Percentiles rank a stretch among this genome's conserved stretches.
Evolutionary conservation across 1,140 invertebrate genomes (phyloP).

Genomic region (Ips nitidus): DNA sequence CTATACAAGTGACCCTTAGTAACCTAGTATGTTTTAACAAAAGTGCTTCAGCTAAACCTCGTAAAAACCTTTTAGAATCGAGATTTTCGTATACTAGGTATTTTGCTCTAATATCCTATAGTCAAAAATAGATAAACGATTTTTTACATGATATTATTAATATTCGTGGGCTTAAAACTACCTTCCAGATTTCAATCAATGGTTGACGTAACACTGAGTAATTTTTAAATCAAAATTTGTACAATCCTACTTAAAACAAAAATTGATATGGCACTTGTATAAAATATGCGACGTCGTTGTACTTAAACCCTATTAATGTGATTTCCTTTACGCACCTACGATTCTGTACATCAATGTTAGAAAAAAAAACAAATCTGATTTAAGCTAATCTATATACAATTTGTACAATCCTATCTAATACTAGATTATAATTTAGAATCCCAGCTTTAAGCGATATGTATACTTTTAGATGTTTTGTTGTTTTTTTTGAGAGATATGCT

Average conservation of each 20-base stretch:
- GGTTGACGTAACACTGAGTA: neutral
- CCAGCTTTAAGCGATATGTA: slow-evolving; percentile 45
- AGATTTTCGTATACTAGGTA: slow-evolving; percentile 7
- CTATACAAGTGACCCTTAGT: no score
- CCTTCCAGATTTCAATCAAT: neutral
- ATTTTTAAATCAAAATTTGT: neutral
- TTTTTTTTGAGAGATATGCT: slow-evolving; percentile 30
- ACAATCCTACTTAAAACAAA: slow-evolving; percentile 10
- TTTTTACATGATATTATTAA: slow-evolving; percentile 5
- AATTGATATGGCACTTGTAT: slow-evolving; percentile 30
- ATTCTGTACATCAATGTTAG: slow-evolving; percentile 26
- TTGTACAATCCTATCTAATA: slow-evolving; percentile 16
- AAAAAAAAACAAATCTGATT: slow-evolving; percentile 14
- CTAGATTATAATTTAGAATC: slow-evolving; percentile 34
- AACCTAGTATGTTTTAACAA: no score
- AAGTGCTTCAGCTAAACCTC: no score
- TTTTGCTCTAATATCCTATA: neutral
- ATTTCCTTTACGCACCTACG: slow-evolving; percentile 7
- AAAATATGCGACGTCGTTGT: slow-evolving; percentile 32
- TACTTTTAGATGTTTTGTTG: slow-evolving; percentile 37
- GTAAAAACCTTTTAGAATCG: neutral
- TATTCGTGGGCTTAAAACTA: slow-evolving; percentile 18
- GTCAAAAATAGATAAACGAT: slow-evolving; percentile 10
- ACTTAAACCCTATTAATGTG: slow-evolving; percentile 12
- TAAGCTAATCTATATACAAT: slow-evolving; percentile 43